Evolutionary conservation across 2,888 invertebrate species (phyloP).

Genomic region (Chrysotoxum bicinctum): DNA sequence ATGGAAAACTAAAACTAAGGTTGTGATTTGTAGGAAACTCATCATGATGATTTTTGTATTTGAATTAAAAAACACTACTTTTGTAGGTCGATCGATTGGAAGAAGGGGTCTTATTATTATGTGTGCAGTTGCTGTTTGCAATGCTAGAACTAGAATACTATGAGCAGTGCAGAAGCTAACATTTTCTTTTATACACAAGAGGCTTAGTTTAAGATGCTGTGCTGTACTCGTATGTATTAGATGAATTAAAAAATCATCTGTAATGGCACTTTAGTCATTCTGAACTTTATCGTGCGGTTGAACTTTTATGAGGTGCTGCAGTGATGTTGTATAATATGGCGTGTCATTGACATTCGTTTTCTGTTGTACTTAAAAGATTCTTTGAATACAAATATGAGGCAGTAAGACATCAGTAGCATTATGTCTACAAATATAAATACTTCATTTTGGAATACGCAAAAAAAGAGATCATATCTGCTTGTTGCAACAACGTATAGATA

Average conservation of each 20-base stretch:
- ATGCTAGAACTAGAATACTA: conserved; percentile 60
- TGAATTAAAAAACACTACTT: background rate
- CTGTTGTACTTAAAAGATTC: background rate
- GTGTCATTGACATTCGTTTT: background rate
- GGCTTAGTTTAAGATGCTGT: background rate
- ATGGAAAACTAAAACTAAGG: conserved; percentile 36
- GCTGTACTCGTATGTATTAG: background rate
- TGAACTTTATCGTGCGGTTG: conserved; percentile 37
- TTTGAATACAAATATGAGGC: background rate
- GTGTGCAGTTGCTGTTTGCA: conserved; percentile 22
- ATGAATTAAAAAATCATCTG: background rate
- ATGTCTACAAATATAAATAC: no score
- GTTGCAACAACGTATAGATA: no score
- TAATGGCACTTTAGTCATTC: conserved; percentile 45
- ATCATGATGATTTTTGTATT: conserved; percentile 1
- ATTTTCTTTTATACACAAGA: conserved; percentile 49
- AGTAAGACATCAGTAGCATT: background rate
- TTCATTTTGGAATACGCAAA: no score
- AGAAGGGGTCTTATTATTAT: conserved; percentile 8
- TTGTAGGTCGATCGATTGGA: conserved; percentile 1
- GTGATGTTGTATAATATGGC: background rate
- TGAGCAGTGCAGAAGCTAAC: conserved; percentile 13
- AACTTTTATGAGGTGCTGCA: conserved; percentile 3
- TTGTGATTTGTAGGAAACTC: conserved; percentile 23
- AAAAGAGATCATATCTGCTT: no score